phyloP scores from a whole-genome alignment of 1,140 invertebrate genomes.

The Lasioglossum albipes region DNA sequence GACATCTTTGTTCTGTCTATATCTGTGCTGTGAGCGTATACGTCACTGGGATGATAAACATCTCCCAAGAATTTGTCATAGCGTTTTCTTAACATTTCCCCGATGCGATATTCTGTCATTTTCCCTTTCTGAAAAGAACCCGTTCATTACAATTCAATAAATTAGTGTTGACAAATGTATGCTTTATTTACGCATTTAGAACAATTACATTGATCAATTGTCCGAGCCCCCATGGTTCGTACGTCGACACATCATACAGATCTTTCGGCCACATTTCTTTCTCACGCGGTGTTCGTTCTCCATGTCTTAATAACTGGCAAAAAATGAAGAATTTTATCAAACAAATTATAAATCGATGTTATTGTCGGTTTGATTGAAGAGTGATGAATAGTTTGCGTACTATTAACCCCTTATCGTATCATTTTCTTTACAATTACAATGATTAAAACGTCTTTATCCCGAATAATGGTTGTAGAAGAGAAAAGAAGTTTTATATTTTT shows the following conservation, averaged over 20 bases:
- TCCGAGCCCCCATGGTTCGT: slow-evolving; percentile 77
- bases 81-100: slow-evolving; percentile 79
- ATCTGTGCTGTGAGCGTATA: slow-evolving; percentile 78
- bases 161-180: background rate
- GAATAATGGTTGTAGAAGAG: too few species aligned
- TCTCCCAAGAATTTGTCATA: slow-evolving; percentile 80
- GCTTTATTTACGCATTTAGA: background rate
- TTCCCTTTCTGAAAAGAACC: slow-evolving; percentile 78
- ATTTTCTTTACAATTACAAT: too few species aligned
- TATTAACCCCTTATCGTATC: too few species aligned
- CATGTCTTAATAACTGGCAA: slow-evolving; percentile 80
- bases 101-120: slow-evolving; percentile 80
- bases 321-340: background rate
- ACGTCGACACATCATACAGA: slow-evolving; percentile 61
- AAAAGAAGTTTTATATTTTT: too few species aligned
- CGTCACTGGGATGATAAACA: slow-evolving; percentile 77
- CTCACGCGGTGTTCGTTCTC: slow-evolving; percentile 80
- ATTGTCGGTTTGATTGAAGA: too few species aligned
- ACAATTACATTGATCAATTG: slow-evolving; percentile 81
- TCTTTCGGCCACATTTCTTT: slow-evolving; percentile 79
- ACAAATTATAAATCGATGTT: background rate
- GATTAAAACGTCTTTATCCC: too few species aligned
- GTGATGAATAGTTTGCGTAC: background rate
- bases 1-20: slow-evolving; percentile 83
- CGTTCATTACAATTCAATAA: background rate